Evolutionary conservation across 2,797 vertebrate genomes (phyloP), one percentile per base, ranked within the genome.

Genomic region (Jordanella pulchra): DNA sequence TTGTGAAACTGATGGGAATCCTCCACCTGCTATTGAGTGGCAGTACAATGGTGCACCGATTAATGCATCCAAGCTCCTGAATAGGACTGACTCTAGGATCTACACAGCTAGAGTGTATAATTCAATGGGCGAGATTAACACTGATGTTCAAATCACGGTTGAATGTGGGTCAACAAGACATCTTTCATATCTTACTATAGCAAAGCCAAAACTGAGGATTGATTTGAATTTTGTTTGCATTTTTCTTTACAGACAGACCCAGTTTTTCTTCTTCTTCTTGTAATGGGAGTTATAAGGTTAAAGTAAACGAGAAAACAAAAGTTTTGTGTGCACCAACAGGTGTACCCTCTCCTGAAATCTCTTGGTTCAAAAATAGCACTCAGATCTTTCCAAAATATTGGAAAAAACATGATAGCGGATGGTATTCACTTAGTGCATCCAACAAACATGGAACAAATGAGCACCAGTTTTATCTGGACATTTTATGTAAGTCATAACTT

Each of bases 111-210:
- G 11, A 48, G 18, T 42, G 48, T 0, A 0, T 1, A 93, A 92
- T 50, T 0, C 0, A 2, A 0, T 77, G 1, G 79, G 79, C n/a
- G 23, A 0, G 0, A 39, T 0, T 51, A 63, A 0, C 13, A 21
- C 27, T 7, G 13, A 14, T 7, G 23, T 91, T 23, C 0, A 54
- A 2, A 80, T 93, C 77, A 86, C 51, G 50, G 12, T 92, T 3
- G 77, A 87, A 87, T 91, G 92, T 93, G 64, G 87, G 92, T 88
- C 39, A 50, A 67, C 60, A 27, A 60, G 1, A 53, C n/a, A 56
- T 23, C 28, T 11, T 47, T 35, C 1, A 32, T 3, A 54, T 18
- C 35, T 39, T 2, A n/a, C 28, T 23, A 17, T 23, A 21, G 17
- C 15, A 18, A 12, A 23, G 7, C 69, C 15, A 32, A n/a, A 66